Evolutionary conservation across 2,797 vertebrate genomes (phyloP), one percentile per base, ranked within the genome.

Genomic region (Otolemur crassicaudatus): DNA sequence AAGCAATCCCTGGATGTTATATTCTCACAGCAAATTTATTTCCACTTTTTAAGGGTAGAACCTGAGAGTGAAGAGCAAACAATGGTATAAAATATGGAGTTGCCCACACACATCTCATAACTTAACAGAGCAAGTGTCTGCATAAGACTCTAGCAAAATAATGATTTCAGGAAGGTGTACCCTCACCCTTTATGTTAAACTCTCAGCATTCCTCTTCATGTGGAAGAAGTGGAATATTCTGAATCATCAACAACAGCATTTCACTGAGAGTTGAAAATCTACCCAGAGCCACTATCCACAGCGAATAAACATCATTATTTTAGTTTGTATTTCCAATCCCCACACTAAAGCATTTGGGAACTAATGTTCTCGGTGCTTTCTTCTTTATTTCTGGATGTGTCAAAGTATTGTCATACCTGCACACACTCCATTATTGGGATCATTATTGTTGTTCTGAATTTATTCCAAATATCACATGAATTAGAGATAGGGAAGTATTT

Each of bases 291-390:
- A 3, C n/a, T 43, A 29, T 20, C 1, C 22, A 85, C 3, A 40
- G 34, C 31, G 19, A 58, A 20, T 69, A 63, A 75, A 85, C 96
- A 85, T 23, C 1, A 61, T n/a, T 75, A 25, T 60, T 94, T 87
- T 53, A 6, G 1, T 90, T 73, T 93, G 34, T 49, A 23, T 93
- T 69, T 86, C 40, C 73, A 84, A 60, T 76, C 72, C 61, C 37
- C 29, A 61, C 27, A 20, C 56, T 67, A 87, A 90, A 94, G 27
- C 20, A 77, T 87, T 87, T 76, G 53, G 77, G 75, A 93, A 76
- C 20, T 46, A 81, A 3, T 27, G 0, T 70, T 80, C 72, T 67
- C 65, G 69, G 58, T 49, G 0, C 8, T 72, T 85, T 93, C 77
- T n/a, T 19, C 19, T 73, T 91, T 46, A 67, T 7, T 22, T 75